These are phyloP conservation scores for Crotalus helleri DNA, from an alignment of 2,113 vertebrate genomes.

Conservation along the genomic window DNA sequence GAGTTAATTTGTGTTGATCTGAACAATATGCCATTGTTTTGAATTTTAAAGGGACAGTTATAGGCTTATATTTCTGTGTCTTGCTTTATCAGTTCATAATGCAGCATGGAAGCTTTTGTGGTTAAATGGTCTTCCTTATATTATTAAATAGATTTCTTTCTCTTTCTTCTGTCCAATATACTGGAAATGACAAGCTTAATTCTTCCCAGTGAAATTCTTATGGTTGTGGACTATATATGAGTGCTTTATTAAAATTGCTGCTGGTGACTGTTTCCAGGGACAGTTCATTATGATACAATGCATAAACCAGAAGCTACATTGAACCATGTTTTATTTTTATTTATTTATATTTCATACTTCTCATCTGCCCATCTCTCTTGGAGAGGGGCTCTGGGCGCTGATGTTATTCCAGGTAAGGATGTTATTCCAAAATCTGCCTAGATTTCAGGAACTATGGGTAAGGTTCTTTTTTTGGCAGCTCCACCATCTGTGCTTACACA, in stretches of 20 bases:
- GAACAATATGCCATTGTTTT: constrained; percentile 41
- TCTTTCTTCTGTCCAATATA: background rate
- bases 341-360: background rate
- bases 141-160: background rate
- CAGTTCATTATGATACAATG: background rate
- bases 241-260: background rate
- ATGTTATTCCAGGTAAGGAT: background rate
- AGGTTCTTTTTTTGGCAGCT: background rate
- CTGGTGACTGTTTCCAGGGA: background rate
- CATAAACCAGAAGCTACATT: background rate
- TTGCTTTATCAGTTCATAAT: background rate
- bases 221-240: background rate
- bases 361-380: background rate
- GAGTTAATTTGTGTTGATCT: constrained; percentile 49
- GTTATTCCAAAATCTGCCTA: background rate
- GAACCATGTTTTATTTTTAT: background rate
- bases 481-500: background rate
- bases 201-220: background rate
- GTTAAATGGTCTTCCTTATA: background rate
- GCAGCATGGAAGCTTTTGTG: background rate
- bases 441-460: background rate
- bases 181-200: background rate
- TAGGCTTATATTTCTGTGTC: constrained; percentile 31
- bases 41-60: constrained; percentile 33
- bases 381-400: background rate